Base-by-base conservation (phyloP, 2,888 invertebrate species). In the Dinocampus coccinellae region DNA sequence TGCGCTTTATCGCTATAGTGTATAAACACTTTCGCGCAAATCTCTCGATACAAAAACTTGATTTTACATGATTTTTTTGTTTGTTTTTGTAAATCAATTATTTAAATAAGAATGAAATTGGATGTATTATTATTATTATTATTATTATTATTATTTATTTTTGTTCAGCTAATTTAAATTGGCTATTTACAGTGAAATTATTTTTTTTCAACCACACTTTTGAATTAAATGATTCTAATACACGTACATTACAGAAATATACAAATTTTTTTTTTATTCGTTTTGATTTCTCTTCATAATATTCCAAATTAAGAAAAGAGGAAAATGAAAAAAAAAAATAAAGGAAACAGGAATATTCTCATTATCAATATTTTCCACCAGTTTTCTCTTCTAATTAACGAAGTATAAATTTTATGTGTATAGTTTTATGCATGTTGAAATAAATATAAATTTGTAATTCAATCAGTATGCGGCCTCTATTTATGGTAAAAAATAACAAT, bases 1-100 rank as follows among this genome's bases (percentile, higher is more conserved):
- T 83, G 80, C 82, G 79, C 80, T 81, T 75, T 78, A 75, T 81
- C 82, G 82, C 79, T 77, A 73, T 75, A 3, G 47, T n/a, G 57
- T 26, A 26, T n/a, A 26, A 57, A 57, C 1, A 6, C 16, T 16
- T 6, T 3, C 6, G 47, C 47, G 47, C 16, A 16, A 20, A 47
- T 3, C 20, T 47, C n/a, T 20, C 7, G 47, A 47, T 47, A 47
- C 16, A 47, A 47, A 47, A 7, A 16, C 4, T 16, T 47, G 47
- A 47, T 47, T 20, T 36, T 63, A 26, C 39, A 36, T 64, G 29
- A 29, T 29, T 29, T 29, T 29, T 29, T 4, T 29, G 29, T 3
- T 29, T 29, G 3, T 29, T 29, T 4, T 29, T 29, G 3, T 4
- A 29, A 7, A n/a, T n/a, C 16, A n/a, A 47, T 16, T 16, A 20